These are phyloP conservation scores for Cyphomyrus discorhynchus DNA, from an alignment of 2,113 vertebrate genomes.

Conservation along the genomic window DNA sequence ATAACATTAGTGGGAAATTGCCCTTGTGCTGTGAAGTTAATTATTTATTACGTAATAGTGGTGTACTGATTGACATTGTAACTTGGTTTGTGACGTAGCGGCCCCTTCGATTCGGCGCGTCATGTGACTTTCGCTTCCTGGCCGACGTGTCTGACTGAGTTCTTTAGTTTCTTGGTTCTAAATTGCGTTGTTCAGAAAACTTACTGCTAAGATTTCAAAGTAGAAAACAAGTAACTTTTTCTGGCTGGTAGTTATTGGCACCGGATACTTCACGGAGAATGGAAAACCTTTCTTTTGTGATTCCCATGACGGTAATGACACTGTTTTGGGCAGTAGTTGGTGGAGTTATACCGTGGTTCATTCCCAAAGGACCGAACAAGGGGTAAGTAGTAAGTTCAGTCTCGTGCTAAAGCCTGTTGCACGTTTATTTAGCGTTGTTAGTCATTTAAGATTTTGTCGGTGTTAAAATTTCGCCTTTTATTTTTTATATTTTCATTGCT, in stretches of 20 bases:
- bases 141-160: neutral
- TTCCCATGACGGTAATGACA: conserved; percentile 79
- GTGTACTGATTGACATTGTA: neutral
- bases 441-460: neutral
- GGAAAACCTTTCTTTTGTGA: conserved; percentile 66
- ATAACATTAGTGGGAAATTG: neutral
- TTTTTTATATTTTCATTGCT: neutral
- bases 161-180: neutral
- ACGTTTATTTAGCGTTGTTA: neutral
- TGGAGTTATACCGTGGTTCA: conserved; percentile 76
- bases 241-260: neutral
- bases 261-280: conserved; percentile 39
- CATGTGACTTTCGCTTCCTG: conserved; percentile 27
- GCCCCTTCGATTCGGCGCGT: neutral
- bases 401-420: conserved; percentile 14
- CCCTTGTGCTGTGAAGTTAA: neutral
- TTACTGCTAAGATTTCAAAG: neutral
- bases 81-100: neutral
- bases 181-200: neutral
- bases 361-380: conserved; percentile 87
- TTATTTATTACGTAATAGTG: neutral
- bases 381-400: conserved; percentile 66
- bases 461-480: neutral
- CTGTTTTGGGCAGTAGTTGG: conserved; percentile 84
- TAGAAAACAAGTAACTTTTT: neutral